phyloP scores from a whole-genome alignment of 2,888 invertebrate genomes.

The Scrobipalpa costella region DNA sequence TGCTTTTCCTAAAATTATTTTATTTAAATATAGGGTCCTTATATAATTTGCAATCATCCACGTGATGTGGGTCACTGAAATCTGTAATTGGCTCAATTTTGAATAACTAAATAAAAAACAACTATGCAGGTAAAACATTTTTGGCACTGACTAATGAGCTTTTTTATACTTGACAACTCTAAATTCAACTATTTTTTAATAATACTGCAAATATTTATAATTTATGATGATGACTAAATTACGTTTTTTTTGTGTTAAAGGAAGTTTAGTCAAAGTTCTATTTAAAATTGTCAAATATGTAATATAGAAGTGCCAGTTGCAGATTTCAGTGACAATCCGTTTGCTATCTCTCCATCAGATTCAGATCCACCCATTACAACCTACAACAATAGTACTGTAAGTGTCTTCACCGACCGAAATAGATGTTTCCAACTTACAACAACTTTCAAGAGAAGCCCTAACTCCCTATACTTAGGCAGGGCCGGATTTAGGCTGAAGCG shows the following conservation, averaged over 20 bases:
- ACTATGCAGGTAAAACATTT: slow-evolving; percentile 24
- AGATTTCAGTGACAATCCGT: slow-evolving; percentile 45
- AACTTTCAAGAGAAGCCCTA: slow-evolving; percentile 68
- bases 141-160: slow-evolving; percentile 32
- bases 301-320: not conserved
- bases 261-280: not conserved
- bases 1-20: no score
- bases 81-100: slow-evolving; percentile 27
- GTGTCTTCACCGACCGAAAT: slow-evolving; percentile 71
- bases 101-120: slow-evolving; percentile 17
- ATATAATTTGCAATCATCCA: slow-evolving; percentile 11
- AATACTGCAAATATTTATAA: not conserved
- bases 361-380: slow-evolving; percentile 48
- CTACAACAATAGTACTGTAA: slow-evolving; percentile 79
- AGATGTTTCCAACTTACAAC: slow-evolving; percentile 67
- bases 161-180: slow-evolving; percentile 15
- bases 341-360: slow-evolving; percentile 40
- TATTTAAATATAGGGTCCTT: not conserved
- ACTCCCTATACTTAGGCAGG: slow-evolving; percentile 44
- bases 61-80: slow-evolving; percentile 44
- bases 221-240: not conserved
- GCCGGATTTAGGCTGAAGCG: slow-evolving; percentile 37
- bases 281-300: slow-evolving; percentile 19
- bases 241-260: not conserved
- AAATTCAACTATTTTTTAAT: not conserved